These are phyloP conservation scores for Halictus quadricinctus DNA, from an alignment of 2,888 invertebrate genomes.

Conservation along the genomic window DNA sequence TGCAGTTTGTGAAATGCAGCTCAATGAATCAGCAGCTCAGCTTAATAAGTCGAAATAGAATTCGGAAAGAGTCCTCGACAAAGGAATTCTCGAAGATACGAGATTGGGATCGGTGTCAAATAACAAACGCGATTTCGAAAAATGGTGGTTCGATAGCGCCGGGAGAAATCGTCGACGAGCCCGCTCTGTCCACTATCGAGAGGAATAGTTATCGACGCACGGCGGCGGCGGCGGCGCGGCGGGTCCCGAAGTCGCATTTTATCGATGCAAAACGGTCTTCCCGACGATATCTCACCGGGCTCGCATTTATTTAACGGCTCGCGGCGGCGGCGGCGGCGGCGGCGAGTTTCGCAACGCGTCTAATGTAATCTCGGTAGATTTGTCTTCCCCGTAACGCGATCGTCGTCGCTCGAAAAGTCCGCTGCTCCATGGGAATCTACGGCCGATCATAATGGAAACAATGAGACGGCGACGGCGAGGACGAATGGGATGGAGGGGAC, in stretches of 20 bases:
- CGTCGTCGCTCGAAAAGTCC: conserved; percentile 33
- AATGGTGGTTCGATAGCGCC: not conserved
- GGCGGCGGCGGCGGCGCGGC: not conserved
- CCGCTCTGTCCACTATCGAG: not conserved
- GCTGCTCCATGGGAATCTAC: conserved; percentile 39
- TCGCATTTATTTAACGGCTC: conserved; percentile 24
- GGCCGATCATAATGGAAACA: conserved; percentile 54
- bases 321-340: conserved; percentile 1
- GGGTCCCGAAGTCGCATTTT: conserved; percentile 13
- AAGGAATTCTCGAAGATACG: not conserved
- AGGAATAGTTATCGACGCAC: not conserved
- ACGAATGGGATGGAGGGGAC: conserved; percentile 13
- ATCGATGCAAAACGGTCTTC: conserved; percentile 22
- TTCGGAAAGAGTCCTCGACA: not conserved
- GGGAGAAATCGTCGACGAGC: not conserved
- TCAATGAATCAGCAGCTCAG: not conserved
- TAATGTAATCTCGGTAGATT: conserved; percentile 49
- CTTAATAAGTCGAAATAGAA: not conserved
- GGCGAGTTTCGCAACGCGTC: conserved; percentile 37
- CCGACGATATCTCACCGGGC: conserved; percentile 17
- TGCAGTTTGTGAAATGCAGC: not conserved
- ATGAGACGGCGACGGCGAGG: conserved; percentile 31
- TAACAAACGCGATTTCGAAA: not conserved
- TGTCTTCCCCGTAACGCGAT: conserved; percentile 40
- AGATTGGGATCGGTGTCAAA: not conserved